Conservation (phyloP, 2,888 invertebrate genomes). For the Neoitamus cyanurus region DNA sequence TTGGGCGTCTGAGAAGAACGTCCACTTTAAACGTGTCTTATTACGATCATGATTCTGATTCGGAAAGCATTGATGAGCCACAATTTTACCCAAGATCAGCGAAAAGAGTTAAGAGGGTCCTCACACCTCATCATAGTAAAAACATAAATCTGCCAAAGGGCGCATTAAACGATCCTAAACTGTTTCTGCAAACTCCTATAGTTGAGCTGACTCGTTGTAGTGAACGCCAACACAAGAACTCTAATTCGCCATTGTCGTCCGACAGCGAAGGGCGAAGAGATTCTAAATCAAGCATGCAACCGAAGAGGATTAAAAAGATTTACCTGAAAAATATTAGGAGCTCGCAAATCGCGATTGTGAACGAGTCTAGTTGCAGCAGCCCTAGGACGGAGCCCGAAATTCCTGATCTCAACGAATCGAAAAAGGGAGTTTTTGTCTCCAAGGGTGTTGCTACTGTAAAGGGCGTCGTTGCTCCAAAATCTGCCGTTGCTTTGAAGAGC, state of each 20-base stretch:
- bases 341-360: constrained; percentile 11
- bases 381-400: neutral
- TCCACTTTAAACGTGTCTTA: neutral
- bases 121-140: neutral
- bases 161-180: neutral
- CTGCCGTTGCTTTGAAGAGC: too few relatives aligned
- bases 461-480: too few relatives aligned
- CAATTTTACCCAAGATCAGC: neutral
- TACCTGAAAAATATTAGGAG: constrained; percentile 8
- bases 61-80: neutral
- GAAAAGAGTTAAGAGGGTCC: neutral
- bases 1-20: neutral
- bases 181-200: neutral
- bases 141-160: neutral
- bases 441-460: too few relatives aligned
- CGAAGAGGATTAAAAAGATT: constrained; percentile 19
- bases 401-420: neutral
- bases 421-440: too few relatives aligned
- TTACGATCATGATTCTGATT: neutral
- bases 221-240: neutral
- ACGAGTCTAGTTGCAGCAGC: constrained; percentile 32
- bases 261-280: neutral
- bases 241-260: neutral
- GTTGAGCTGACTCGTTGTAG: neutral
- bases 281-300: neutral